Conservation (phyloP, 1,140 invertebrate species). For the Drosophila suzukii region DNA sequence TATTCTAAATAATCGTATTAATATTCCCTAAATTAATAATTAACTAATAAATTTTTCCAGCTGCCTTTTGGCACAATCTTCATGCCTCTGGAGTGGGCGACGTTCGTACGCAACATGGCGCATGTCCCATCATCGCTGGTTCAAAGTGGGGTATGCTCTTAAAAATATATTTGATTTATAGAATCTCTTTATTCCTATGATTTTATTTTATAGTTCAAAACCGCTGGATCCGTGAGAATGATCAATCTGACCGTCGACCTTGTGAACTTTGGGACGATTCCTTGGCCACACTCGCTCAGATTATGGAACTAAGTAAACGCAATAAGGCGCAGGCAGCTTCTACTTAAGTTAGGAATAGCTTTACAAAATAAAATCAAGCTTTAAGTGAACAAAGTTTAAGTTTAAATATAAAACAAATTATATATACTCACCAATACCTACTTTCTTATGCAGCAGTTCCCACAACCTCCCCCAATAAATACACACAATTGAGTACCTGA, state of each 20-base stretch:
- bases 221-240: slow-evolving; percentile 75
- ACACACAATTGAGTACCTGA: slow-evolving; percentile 37
- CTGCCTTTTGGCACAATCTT: slow-evolving; percentile 98
- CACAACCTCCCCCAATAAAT: background rate
- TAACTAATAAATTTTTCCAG: slow-evolving; percentile 84
- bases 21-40: background rate
- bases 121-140: slow-evolving; percentile 98
- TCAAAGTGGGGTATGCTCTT: slow-evolving; percentile 93
- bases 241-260: slow-evolving; percentile 60
- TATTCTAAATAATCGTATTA: background rate
- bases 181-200: background rate
- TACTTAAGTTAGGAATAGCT: background rate
- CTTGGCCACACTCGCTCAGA: background rate
- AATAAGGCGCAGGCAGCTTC: background rate
- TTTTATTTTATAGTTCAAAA: slow-evolving; percentile 57
- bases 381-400: background rate
- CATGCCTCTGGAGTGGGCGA: slow-evolving; percentile 96
- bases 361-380: background rate
- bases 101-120: slow-evolving; percentile 95
- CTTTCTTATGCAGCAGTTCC: background rate
- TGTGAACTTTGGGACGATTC: slow-evolving; percentile 65
- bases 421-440: slow-evolving; percentile 1
- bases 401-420: too few species aligned
- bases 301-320: slow-evolving; percentile 17
- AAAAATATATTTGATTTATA: background rate